Conservation (phyloP, 1,140 invertebrate genomes). For the Leptopilina boulardi region DNA sequence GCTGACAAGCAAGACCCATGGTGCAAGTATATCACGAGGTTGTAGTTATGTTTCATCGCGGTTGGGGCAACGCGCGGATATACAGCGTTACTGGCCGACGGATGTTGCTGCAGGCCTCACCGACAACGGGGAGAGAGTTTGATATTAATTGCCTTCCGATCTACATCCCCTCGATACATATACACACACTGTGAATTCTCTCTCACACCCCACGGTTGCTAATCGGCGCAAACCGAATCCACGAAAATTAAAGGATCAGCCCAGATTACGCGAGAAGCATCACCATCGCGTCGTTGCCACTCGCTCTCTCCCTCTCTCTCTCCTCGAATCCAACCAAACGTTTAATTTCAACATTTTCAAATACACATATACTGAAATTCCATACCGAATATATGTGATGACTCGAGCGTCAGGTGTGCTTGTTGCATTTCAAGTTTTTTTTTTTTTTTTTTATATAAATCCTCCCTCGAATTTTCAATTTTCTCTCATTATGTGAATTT, state of each 20-base stretch:
- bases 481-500: background rate
- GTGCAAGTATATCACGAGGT: conserved; percentile 65
- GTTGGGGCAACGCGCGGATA: conserved; percentile 51
- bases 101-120: conserved; percentile 19
- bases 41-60: conserved; percentile 62
- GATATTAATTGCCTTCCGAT: conserved; percentile 75
- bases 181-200: conserved; percentile 31
- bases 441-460: background rate
- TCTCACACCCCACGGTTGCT: conserved; percentile 37
- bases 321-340: conserved; percentile 34
- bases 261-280: conserved; percentile 56
- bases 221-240: conserved; percentile 53
- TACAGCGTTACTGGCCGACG: conserved; percentile 43
- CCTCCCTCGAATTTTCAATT: background rate
- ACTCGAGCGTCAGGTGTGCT: conserved; percentile 38
- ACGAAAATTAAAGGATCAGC: conserved; percentile 69
- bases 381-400: conserved; percentile 42
- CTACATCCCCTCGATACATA: conserved; percentile 51
- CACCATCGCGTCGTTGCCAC: conserved; percentile 6
- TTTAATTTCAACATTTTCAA: conserved; percentile 59
- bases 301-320: background rate
- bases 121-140: conserved; percentile 51
- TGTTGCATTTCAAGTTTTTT: background rate
- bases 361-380: conserved; percentile 42
- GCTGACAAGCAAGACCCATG: conserved; percentile 69